These are phyloP conservation scores for Periphyllus acericola DNA, from an alignment of 2,888 invertebrate genomes.

Conservation along the genomic window DNA sequence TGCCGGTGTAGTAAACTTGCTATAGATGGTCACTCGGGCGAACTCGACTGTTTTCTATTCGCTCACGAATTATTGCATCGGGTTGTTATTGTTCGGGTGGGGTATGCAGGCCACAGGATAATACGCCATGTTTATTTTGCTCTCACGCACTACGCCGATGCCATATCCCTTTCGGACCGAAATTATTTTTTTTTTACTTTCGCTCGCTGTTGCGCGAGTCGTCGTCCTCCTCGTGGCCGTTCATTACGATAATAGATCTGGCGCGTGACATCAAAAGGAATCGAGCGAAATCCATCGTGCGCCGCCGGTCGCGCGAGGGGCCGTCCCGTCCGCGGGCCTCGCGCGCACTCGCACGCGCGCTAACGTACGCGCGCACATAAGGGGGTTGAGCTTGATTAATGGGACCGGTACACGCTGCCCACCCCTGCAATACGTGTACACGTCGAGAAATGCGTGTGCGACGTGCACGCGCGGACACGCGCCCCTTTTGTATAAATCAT, in stretches of 20 bases:
- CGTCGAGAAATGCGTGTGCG: background rate
- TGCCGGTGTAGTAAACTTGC: no score
- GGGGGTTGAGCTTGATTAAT: constrained; percentile 59
- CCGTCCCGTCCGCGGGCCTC: background rate
- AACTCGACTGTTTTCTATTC: no score
- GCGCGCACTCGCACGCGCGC: constrained; percentile 5
- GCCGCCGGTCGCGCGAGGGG: background rate
- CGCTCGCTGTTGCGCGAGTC: no score
- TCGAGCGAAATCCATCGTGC: constrained; percentile 56
- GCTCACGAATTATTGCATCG: no score
- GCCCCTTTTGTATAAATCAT: constrained; percentile 58
- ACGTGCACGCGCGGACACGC: constrained; percentile 48
- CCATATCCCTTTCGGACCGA: no score
- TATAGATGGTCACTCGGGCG: no score
- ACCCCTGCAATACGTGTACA: background rate
- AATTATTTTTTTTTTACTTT: no score
- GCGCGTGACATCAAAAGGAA: constrained; percentile 55
- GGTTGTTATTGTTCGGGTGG: no score
- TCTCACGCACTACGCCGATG: no score
- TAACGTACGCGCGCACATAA: background rate
- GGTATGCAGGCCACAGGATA: no score
- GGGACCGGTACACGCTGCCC: constrained; percentile 45
- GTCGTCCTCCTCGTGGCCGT: no score
- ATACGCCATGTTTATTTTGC: no score
- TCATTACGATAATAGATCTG: constrained; percentile 49